Evolutionary conservation across 2,797 vertebrate species (phyloP).

Genomic region (Poeciliopsis infans): DNA sequence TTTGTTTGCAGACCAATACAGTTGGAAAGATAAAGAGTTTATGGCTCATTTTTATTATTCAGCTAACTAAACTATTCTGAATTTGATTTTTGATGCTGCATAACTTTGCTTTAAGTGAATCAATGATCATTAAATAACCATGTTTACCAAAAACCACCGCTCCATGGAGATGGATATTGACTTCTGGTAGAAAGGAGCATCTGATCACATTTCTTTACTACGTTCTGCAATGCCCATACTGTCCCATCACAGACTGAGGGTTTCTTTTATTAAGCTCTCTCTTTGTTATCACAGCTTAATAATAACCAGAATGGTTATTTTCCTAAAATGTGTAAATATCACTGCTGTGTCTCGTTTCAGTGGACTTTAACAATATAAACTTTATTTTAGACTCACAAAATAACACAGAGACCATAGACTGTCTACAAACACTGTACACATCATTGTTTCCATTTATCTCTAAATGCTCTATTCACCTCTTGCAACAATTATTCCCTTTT

Average conservation of each 20-base stretch:
- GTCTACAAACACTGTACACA: background rate
- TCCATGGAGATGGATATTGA: background rate
- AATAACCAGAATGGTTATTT: background rate
- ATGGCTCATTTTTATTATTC: slow-evolving; percentile 18
- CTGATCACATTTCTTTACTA: background rate
- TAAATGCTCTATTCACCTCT: background rate
- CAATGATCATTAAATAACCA: background rate
- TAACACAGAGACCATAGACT: too few relatives aligned
- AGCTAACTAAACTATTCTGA: background rate
- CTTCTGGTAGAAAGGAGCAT: background rate
- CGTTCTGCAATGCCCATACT: background rate
- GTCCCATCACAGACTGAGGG: background rate
- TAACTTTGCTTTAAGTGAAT: background rate
- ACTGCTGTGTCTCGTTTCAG: background rate
- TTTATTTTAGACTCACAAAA: background rate
- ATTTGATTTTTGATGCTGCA: background rate
- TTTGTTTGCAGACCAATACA: slow-evolving; percentile 29
- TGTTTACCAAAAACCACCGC: background rate
- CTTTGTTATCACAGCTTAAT: background rate
- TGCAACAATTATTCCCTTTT: background rate
- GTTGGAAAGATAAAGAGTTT: slow-evolving; percentile 15
- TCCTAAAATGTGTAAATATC: background rate
- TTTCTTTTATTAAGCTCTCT: background rate
- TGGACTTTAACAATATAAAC: background rate
- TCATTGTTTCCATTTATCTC: too few relatives aligned